Conservation (phyloP, 2,797 vertebrate species). For the Taeniopygia guttata region DNA sequence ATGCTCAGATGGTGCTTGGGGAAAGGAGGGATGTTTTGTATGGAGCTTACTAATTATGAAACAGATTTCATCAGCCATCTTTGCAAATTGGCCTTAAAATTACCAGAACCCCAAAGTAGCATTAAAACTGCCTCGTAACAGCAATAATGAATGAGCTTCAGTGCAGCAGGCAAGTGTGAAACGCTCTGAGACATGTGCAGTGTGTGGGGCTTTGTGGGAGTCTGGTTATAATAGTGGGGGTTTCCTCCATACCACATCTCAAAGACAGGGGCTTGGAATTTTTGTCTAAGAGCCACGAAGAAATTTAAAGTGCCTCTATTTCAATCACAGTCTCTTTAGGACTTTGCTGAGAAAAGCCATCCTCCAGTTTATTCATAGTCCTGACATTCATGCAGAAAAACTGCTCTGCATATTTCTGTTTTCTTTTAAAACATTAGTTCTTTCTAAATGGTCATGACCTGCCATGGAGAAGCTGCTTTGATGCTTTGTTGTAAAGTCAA, state of each 20-base stretch:
- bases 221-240: neutral
- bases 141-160: neutral
- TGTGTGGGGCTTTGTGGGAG: neutral
- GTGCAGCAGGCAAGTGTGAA: neutral
- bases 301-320: neutral
- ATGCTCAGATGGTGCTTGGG: constrained; percentile 20
- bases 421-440: neutral
- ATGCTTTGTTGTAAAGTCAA: neutral
- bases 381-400: neutral
- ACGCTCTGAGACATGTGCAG: neutral
- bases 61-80: constrained; percentile 33
- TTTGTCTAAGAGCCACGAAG: neutral
- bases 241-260: neutral
- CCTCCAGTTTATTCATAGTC: neutral
- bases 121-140: constrained; percentile 44
- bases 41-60: constrained; percentile 43
- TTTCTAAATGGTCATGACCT: neutral
- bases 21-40: neutral
- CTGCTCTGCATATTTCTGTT: neutral
- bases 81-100: constrained; percentile 39
- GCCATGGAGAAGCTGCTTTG: neutral
- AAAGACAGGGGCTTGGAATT: neutral
- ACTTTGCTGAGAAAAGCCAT: neutral
- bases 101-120: constrained; percentile 9
- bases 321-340: neutral